Base-by-base conservation (phyloP, 2,888 invertebrate genomes). In the Noctuana brunneofusca region DNA sequence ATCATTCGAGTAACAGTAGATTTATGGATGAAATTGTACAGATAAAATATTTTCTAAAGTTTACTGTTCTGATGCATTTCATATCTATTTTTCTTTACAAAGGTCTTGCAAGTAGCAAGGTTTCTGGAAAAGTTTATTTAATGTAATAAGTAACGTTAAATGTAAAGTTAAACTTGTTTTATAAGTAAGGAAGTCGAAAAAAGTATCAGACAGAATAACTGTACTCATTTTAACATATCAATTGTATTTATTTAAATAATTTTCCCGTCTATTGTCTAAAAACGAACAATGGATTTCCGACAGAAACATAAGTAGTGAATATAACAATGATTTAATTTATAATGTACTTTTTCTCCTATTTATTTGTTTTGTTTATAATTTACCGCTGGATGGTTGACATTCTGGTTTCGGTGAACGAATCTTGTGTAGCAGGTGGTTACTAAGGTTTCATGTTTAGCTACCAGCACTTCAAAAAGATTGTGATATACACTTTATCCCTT, bases 391-490 rank as follows among this genome's bases (percentile, higher is more conserved):
- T 46, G 35, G 43, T 12, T 54, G 57, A 35, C 14, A 48, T 2
- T 35, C 12, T 49, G 48, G 49, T 49, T 58, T 48, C 27, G 48
- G 48, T 6, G 6, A 20, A 32, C 18, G 18, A 35, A 18, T 62
- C 54, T 62, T 62, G 62, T 62, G 62, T 62, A 55, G 62, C 16
- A 11, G 49, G 38, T 55, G 35, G 62, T 62, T 55, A 55, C 62
- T 62, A 62, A 55, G 62, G 62, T 54, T 32, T 62, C 62, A 62
- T 62, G 62, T 60, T 60, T 32, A 53, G 60, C 60, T 54, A 30
- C 50, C 24, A 38, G 27, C 22, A 41, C 38, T 54, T 54, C 60
- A 60, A 60, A 62, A 60, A 35, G 11, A 55, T 62, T 54, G 55
- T 62, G 55, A 62, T 62, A 62, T 55, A 62, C 18, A 35, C 55